These are phyloP conservation scores for Drosophila multiciliata DNA, from an alignment of 2,888 invertebrate genomes.

Conservation along the genomic window DNA sequence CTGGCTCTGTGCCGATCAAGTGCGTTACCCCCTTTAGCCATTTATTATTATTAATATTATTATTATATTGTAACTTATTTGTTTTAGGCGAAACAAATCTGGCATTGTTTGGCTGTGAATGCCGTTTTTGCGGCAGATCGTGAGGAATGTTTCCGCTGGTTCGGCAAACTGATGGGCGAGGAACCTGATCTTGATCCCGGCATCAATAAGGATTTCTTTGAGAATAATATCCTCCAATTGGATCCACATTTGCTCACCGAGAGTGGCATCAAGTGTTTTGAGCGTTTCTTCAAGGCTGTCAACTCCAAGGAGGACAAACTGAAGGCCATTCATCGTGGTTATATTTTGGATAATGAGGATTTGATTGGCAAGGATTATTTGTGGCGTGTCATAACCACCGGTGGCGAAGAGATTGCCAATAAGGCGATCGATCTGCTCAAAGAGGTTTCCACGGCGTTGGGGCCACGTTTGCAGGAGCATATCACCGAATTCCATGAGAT, in stretches of 20 bases:
- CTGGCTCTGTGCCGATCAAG: constrained; percentile 97
- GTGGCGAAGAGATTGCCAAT: constrained; percentile 96
- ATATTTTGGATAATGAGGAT: constrained; percentile 96
- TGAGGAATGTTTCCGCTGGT: constrained; percentile 99
- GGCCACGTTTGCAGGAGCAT: constrained; percentile 92
- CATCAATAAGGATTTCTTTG: constrained; percentile 97
- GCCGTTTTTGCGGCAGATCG: constrained; percentile 96
- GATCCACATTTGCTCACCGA: constrained; percentile 96
- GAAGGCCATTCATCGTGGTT: constrained; percentile 92
- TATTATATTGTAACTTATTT: constrained; percentile 13
- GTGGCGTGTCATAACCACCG: constrained; percentile 96
- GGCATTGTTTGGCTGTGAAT: constrained; percentile 97
- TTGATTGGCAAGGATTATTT: constrained; percentile 98
- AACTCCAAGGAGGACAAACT: constrained; percentile 97
- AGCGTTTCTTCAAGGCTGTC: constrained; percentile 90
- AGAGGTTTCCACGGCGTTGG: constrained; percentile 97
- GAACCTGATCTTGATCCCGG: constrained; percentile 98
- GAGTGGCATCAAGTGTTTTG: constrained; percentile 96
- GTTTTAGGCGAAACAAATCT: constrained; percentile 93
- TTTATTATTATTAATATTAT: constrained; percentile 6
- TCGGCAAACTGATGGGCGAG: constrained; percentile 98
- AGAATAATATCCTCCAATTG: constrained; percentile 95
- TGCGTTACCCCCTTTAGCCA: constrained; percentile 27
- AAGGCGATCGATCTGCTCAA: constrained; percentile 96
- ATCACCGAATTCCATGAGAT: constrained; percentile 94